phyloP scores from a whole-genome alignment of 2,113 vertebrate species.

The Orcinus orca region DNA sequence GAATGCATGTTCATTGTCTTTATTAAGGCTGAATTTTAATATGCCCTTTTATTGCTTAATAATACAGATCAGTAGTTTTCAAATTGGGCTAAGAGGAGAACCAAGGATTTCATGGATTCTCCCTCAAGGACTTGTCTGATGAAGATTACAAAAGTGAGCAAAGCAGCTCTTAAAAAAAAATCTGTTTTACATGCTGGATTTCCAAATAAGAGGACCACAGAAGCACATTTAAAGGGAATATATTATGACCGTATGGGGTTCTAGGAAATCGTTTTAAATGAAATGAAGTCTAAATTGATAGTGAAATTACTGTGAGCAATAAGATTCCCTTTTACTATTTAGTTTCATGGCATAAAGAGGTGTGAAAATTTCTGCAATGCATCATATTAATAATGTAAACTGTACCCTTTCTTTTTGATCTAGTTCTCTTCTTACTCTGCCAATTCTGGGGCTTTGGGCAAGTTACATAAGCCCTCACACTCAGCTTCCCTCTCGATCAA shows the following conservation, averaged over 20 bases:
- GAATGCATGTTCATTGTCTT: not conserved
- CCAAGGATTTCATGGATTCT: not conserved
- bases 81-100: slow-evolving; percentile 8
- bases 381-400: not conserved
- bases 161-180: not conserved
- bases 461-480: not conserved
- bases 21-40: not conserved
- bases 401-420: not conserved
- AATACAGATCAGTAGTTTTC: slow-evolving; percentile 21
- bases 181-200: not conserved
- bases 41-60: slow-evolving; percentile 33
- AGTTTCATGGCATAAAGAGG: not conserved
- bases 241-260: not conserved
- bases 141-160: not conserved
- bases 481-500: not conserved
- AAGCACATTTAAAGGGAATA: not conserved
- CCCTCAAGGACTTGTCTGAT: not conserved
- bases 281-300: slow-evolving; percentile 49
- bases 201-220: not conserved
- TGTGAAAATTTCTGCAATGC: not conserved
- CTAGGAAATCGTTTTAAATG: not conserved
- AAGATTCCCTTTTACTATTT: not conserved
- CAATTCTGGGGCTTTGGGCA: not conserved
- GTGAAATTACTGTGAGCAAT: not conserved
- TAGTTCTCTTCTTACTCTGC: not conserved